phyloP scores from a whole-genome alignment of 2,797 vertebrate species.

The Psittacula echo region DNA sequence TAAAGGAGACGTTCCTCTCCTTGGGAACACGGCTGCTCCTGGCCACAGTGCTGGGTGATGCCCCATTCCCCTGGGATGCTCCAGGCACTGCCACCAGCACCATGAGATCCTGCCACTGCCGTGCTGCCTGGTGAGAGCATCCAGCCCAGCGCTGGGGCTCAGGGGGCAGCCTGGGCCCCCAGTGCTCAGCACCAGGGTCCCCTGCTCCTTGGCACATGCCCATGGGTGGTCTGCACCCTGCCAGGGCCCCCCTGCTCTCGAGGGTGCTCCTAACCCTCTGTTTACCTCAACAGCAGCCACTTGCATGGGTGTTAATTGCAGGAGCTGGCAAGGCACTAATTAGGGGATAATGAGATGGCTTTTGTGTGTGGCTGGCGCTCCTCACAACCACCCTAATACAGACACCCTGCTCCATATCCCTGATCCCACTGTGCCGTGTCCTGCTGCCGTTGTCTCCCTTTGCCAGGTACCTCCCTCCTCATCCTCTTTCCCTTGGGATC shows the following conservation, averaged over 20 bases:
- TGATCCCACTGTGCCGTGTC: background rate
- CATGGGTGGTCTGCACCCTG: background rate
- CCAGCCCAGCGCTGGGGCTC: background rate
- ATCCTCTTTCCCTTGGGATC: fast-evolving
- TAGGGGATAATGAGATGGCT: constrained; percentile 79
- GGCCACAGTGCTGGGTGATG: background rate
- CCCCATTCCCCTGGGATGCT: background rate
- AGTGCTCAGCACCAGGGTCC: background rate
- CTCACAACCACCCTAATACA: constrained; percentile 58
- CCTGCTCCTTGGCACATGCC: background rate
- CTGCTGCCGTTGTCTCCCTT: background rate
- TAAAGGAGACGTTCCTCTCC: background rate
- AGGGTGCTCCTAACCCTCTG: constrained; percentile 60
- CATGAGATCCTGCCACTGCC: background rate
- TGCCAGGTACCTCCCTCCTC: background rate
- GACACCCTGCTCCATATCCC: background rate
- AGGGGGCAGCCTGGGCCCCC: background rate
- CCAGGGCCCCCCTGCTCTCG: constrained; percentile 49
- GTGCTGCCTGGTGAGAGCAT: background rate
- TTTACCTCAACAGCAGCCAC: constrained; percentile 74
- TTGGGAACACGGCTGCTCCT: background rate
- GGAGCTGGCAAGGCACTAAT: constrained; percentile 79
- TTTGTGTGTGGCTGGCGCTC: constrained; percentile 71
- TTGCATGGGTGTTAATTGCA: constrained; percentile 81
- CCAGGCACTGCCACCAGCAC: background rate